Percentiles rank a stretch among this genome's conserved stretches.
Evolutionary conservation across 2,888 invertebrate species (phyloP).

Genomic region (Ochropleura plecta): DNA sequence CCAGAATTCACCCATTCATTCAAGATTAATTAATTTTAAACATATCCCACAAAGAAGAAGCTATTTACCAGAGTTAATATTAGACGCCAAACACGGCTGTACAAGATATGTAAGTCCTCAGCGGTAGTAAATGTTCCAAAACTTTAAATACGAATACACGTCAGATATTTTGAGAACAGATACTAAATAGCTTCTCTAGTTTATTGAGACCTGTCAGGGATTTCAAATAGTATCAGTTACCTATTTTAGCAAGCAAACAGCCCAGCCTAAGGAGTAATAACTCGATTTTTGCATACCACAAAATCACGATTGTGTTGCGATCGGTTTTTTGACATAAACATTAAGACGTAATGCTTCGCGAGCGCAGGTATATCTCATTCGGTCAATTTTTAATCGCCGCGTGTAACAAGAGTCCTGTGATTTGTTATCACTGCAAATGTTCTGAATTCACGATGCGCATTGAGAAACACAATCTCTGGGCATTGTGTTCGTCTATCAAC

Average conservation of each 20-base stretch:
- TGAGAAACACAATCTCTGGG: background rate
- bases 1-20: conserved; percentile 29
- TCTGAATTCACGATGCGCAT: background rate
- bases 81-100: background rate
- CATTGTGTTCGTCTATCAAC: background rate
- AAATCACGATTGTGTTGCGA: background rate
- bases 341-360: background rate
- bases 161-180: background rate
- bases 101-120: background rate
- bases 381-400: background rate
- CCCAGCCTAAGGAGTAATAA: background rate
- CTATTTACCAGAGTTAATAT: background rate
- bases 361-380: background rate
- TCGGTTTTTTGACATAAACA: background rate
- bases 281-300: background rate
- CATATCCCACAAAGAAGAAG: background rate
- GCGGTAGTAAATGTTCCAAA: background rate
- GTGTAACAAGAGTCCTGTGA: background rate
- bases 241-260: background rate
- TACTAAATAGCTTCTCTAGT: background rate
- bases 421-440: background rate
- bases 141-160: background rate
- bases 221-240: background rate
- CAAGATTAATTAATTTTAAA: conserved; percentile 2
- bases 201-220: background rate